Evolutionary conservation across 2,888 invertebrate genomes (phyloP).

Genomic region (Pammene fasciana): DNA sequence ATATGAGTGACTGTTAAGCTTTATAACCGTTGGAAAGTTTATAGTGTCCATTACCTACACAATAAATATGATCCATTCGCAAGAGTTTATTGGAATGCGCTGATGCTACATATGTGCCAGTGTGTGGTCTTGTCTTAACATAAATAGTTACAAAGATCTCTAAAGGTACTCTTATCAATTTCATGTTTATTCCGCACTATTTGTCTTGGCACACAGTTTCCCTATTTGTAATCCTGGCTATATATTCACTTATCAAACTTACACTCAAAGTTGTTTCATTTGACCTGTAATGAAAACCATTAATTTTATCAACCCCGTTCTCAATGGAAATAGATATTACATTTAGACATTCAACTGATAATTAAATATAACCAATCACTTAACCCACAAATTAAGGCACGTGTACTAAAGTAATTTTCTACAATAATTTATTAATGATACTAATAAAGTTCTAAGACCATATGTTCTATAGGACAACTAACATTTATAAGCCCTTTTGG

Average conservation of each 20-base stretch:
- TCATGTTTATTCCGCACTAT: too few species aligned
- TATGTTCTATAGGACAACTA: not conserved
- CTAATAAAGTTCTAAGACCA: not conserved
- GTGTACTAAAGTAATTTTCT: slow-evolving; percentile 34
- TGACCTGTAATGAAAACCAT: slow-evolving; percentile 16
- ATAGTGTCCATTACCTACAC: too few species aligned
- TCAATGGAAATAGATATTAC: slow-evolving; percentile 17
- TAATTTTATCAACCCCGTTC: slow-evolving; percentile 17
- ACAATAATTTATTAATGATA: slow-evolving; percentile 22
- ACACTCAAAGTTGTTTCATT: not conserved
- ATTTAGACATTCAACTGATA: slow-evolving; percentile 21
- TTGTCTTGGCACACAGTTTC: too few species aligned
- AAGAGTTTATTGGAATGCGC: slow-evolving; percentile 15
- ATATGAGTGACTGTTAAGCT: too few species aligned
- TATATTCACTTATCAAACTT: slow-evolving; percentile 6
- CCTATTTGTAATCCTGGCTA: not conserved
- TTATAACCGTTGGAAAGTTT: too few species aligned
- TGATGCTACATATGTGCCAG: not conserved
- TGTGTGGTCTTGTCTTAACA: slow-evolving; percentile 18
- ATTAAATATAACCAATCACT: slow-evolving; percentile 22
- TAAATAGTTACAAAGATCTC: not conserved
- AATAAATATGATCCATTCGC: not conserved
- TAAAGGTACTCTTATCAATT: too few species aligned
- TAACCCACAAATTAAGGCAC: slow-evolving; percentile 26
- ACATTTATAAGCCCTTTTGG: slow-evolving; percentile 19